Conservation (phyloP, 1,140 invertebrate species). For the Leptoteleia sp. region DNA sequence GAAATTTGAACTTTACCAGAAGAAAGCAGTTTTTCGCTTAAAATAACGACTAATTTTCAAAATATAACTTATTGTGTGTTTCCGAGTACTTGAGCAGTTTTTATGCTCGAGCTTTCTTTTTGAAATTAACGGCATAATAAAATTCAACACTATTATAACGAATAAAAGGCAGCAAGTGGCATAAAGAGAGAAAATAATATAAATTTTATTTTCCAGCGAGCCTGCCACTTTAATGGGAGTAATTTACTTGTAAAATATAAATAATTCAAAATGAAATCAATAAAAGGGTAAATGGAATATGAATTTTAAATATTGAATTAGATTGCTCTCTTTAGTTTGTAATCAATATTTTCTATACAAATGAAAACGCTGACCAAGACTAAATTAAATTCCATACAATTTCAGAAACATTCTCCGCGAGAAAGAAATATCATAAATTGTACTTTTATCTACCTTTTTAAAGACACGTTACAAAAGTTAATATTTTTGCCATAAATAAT, state of each 20-base stretch:
- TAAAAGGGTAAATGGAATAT: background rate
- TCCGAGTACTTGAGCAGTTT: background rate
- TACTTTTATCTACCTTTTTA: too few species aligned
- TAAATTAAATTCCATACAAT: too few species aligned
- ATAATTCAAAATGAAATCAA: background rate
- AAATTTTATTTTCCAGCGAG: background rate
- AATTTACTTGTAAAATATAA: background rate
- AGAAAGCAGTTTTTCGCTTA: constrained; percentile 9
- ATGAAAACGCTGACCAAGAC: too few species aligned
- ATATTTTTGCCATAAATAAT: too few species aligned
- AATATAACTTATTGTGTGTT: constrained; percentile 6
- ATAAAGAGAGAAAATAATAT: constrained; percentile 1
- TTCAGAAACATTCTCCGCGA: too few species aligned
- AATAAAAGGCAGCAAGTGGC: background rate
- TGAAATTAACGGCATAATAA: background rate
- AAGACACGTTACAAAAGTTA: too few species aligned
- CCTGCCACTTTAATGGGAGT: background rate
- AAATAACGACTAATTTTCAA: constrained; percentile 1
- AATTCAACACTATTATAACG: background rate
- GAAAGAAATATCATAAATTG: too few species aligned
- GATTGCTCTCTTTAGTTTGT: background rate
- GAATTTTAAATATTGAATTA: background rate
- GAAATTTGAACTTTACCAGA: constrained; percentile 4
- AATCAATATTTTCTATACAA: too few species aligned
- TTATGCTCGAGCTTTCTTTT: background rate